Conservation (phyloP, 2,113 vertebrate genomes). For the Ovibos moschatus region DNA sequence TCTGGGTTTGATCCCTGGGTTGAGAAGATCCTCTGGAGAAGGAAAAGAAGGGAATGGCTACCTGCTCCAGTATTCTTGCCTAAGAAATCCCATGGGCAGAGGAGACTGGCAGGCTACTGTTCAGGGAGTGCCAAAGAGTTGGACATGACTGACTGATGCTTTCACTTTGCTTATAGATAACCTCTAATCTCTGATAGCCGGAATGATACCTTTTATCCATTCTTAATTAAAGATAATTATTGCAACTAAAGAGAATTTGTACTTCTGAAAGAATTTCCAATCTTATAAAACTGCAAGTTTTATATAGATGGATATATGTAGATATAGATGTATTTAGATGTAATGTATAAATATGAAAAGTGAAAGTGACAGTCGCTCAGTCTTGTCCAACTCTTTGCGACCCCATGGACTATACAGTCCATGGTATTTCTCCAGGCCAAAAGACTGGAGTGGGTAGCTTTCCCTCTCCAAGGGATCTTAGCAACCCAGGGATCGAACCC, state of each 20-base stretch:
- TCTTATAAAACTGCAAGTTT: background rate
- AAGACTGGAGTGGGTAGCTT: background rate
- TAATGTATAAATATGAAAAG: background rate
- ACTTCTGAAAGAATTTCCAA: background rate
- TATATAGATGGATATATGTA: background rate
- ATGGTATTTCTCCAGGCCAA: background rate
- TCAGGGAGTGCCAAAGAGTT: background rate
- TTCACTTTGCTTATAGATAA: background rate
- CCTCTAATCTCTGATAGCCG: background rate
- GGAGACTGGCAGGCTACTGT: background rate
- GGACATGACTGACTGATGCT: background rate
- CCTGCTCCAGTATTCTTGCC: background rate
- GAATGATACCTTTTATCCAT: background rate
- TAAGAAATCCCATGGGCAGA: background rate
- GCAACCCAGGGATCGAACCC: background rate
- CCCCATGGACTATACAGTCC: background rate
- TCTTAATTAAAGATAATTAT: background rate
- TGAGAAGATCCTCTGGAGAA: background rate
- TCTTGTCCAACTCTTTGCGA: accelerated
- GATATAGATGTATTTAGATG: background rate
- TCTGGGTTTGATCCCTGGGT: background rate
- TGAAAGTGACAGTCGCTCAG: background rate
- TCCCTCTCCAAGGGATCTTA: background rate
- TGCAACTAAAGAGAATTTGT: background rate
- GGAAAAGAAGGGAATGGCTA: background rate